phyloP scores from a whole-genome alignment of 2,113 vertebrate genomes.

The Albula goreensis region DNA sequence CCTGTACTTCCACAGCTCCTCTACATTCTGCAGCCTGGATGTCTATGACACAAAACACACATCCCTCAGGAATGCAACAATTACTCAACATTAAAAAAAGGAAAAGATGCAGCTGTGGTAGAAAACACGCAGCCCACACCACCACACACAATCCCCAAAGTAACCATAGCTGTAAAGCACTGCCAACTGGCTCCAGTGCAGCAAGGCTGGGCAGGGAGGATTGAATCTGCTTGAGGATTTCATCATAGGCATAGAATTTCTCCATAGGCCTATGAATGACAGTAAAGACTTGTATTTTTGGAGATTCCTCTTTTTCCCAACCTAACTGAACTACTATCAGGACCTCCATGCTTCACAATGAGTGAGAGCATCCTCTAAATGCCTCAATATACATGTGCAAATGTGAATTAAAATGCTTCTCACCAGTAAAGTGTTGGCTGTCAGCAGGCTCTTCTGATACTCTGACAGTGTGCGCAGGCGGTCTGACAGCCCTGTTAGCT shows the following conservation, averaged over 20 bases:
- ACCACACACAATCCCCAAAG: neutral
- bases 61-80: neutral
- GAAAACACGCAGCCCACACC: neutral
- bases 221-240: too few relatives aligned
- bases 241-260: too few relatives aligned
- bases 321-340: too few relatives aligned
- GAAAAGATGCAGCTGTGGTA: neutral
- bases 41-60: slow-evolving; percentile 3
- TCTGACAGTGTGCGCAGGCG: neutral
- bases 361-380: too few relatives aligned
- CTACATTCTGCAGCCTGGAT: slow-evolving; percentile 22
- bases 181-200: too few relatives aligned
- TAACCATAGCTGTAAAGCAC: neutral
- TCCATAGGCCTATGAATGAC: too few relatives aligned
- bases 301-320: too few relatives aligned
- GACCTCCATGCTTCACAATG: too few relatives aligned
- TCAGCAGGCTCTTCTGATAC: slow-evolving; percentile 24
- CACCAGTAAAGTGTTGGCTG: slow-evolving; percentile 25
- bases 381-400: too few relatives aligned
- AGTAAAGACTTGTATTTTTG: too few relatives aligned
- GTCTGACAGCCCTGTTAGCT: slow-evolving; percentile 6
- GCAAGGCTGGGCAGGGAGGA: too few relatives aligned
- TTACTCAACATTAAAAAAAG: neutral
- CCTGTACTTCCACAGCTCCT: slow-evolving; percentile 23
- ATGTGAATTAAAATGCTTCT: neutral